Conservation (phyloP, 2,797 vertebrate genomes). For the Danionella dracula region DNA sequence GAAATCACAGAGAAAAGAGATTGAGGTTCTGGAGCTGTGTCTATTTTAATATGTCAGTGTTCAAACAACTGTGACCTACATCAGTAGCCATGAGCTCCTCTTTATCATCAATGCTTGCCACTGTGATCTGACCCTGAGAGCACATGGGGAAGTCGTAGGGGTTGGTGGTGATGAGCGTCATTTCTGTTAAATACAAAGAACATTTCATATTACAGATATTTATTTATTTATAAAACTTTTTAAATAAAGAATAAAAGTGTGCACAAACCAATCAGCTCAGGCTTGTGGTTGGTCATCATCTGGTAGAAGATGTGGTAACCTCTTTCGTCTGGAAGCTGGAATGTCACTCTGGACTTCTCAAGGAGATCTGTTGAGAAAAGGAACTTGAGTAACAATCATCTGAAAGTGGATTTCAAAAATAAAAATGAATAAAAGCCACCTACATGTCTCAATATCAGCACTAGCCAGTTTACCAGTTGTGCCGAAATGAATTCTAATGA, state of each 20-base stretch:
- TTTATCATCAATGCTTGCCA: constrained; percentile 83
- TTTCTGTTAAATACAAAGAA: constrained; percentile 58
- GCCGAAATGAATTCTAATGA: constrained; percentile 42
- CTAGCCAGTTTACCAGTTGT: constrained; percentile 41
- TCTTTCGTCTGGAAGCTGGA: constrained; percentile 80
- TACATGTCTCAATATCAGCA: constrained; percentile 48
- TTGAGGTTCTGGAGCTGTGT: background rate
- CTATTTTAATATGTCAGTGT: background rate
- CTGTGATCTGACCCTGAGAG: constrained; percentile 82
- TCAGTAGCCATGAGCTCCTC: constrained; percentile 85
- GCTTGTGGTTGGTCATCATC: constrained; percentile 81
- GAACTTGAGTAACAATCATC: background rate
- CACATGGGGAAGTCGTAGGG: constrained; percentile 81
- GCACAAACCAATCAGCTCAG: constrained; percentile 75
- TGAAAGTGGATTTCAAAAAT: background rate
- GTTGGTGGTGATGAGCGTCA: constrained; percentile 83
- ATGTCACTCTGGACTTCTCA: constrained; percentile 83
- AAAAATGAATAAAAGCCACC: background rate
- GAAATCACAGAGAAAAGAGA: background rate
- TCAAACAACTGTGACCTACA: constrained; percentile 60
- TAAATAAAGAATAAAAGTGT: background rate
- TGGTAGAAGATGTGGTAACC: constrained; percentile 89
- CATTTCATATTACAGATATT: background rate
- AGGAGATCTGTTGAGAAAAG: constrained; percentile 70
- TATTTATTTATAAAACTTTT: background rate